Base-by-base conservation (phyloP, 92 coral and sea anemone genomes). In the Bergia sp. region DNA sequence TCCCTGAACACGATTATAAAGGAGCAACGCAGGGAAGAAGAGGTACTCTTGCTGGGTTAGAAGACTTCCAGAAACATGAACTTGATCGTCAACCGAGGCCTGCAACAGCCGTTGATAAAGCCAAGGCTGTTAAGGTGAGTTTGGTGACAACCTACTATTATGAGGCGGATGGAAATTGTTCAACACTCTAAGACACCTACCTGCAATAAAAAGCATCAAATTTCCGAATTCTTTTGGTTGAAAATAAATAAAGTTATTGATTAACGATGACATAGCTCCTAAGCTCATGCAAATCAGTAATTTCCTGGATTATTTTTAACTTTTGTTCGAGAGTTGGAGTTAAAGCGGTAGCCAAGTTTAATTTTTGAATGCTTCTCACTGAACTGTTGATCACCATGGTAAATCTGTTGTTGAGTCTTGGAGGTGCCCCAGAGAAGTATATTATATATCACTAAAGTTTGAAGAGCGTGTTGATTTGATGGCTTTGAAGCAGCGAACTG, bases 41-140 rank as follows among this genome's bases (percentile, higher is more conserved):
- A 83, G 99, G 98, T 18, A 95, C 99, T 69, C 89, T 97, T 45
- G 96, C 93, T 80, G 99, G 98, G 8, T 80, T 94, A 65, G 98
- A 95, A 79, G 96, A 95, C 87, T 88, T 95, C 61, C 95, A 93
- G 80, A 80, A 91, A 55, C 97, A 94, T 67, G 99, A 97, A 82
- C 87, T 84, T 84, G 77, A 84, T 15, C 92, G 93, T 55, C 94
- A 95, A 13, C 93, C 93, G 74, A 92, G 99, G 82, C 99, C 99
- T 5, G 90, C 96, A 7, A 97, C 99, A 10, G 98, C 98, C 37
- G 95, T 93, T 50, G 94, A 96, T 69, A 90, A 89, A 55, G 88
- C 92, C 4, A 93, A 89, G 64, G 94, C 94, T 49, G 92, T 96
- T 29, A 97, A 97, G 98, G 99, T 97, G 91, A 66, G 85, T 13